Evolutionary conservation across 1,140 invertebrate genomes (phyloP).

Genomic region (Ceratoteleas bidentatus): DNA sequence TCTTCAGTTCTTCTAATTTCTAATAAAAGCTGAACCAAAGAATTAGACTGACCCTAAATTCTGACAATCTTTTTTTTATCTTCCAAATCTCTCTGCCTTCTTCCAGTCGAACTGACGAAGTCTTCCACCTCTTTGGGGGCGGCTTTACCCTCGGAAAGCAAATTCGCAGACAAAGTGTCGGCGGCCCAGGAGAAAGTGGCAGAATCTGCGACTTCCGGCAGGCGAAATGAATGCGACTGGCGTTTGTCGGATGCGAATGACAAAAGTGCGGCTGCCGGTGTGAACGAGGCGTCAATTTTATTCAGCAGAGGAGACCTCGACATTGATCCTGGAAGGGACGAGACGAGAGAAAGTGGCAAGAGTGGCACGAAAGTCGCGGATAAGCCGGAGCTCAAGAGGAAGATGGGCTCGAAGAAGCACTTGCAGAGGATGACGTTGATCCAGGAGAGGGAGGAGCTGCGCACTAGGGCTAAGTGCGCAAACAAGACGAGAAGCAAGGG

Average conservation of each 20-base stretch:
- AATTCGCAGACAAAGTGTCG: conserved; percentile 16
- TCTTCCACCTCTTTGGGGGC: not conserved
- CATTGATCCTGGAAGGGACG: conserved; percentile 19
- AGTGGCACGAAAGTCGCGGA: conserved; percentile 5
- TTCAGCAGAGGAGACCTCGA: conserved; percentile 12
- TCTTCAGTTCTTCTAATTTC: too few species aligned
- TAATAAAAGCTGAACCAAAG: too few species aligned
- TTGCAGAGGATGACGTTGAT: conserved; percentile 22
- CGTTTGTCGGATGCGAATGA: conserved; percentile 1
- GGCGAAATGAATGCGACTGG: conserved; percentile 19
- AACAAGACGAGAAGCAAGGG: not conserved
- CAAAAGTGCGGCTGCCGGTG: conserved; percentile 13
- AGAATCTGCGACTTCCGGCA: conserved; percentile 30
- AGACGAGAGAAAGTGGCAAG: not conserved
- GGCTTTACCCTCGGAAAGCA: not conserved
- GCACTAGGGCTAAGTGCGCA: conserved; percentile 4
- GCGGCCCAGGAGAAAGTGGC: conserved; percentile 35
- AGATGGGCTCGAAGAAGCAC: not conserved
- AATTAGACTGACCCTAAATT: too few species aligned
- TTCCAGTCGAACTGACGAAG: not conserved
- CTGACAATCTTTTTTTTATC: too few species aligned
- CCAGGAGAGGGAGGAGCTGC: conserved; percentile 27
- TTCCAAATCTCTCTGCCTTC: too few species aligned
- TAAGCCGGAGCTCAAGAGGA: conserved; percentile 5
- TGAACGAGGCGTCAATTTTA: conserved; percentile 15